Evolutionary conservation across 1,140 invertebrate genomes (phyloP), one percentile per base, ranked within the genome.

Genomic region (Aplysia californica): DNA sequence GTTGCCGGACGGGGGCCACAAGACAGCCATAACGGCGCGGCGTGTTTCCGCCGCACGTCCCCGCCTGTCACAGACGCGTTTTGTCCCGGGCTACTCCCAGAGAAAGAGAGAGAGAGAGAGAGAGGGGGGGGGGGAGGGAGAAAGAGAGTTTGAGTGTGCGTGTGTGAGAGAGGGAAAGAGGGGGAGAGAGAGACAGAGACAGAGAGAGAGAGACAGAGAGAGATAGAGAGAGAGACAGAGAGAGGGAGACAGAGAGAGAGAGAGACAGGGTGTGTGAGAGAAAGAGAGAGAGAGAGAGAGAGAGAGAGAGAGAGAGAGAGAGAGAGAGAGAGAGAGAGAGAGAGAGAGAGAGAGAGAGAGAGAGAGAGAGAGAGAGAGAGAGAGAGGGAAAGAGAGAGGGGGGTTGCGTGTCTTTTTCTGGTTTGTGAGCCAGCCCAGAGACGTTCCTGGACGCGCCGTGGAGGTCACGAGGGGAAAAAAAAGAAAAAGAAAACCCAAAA

Each of bases 281-380:
- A 44, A 50, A 70, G 39, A 70, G 31, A 55, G 31, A 70, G 39
- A 70, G 44, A 55, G 44, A 71, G 67, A 70, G 31, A 70, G 44
- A 55, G 31, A 50, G 36, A 50, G 44, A 56, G 44, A 70, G 44
- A 70, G 67, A n/a, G 31, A 26, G 26, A 31, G 33, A 35, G 26
- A 26, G 26, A 35, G 65, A 35, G 36, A 39, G 20, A 26, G 26
- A 20, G 33, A 29, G 20, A 26, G 26, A 20, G 33, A 35, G 5
- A 61, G 58, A 61, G 58, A 61, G 58, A 61, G 58, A 26, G 58
- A 61, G 58, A 61, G 23, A 61, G 10, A 10, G 23, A 61, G 58
- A 61, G 23, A 26, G 23, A 26, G 23, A 61, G 23, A 26, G 23
- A 61, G 29, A 26, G 58, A 15, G 58, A 61, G 23, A 15, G 23